Percentiles rank a stretch among this genome's conserved stretches.
Conservation (phyloP, 2,888 invertebrate species). For the Eristalis tenax region DNA sequence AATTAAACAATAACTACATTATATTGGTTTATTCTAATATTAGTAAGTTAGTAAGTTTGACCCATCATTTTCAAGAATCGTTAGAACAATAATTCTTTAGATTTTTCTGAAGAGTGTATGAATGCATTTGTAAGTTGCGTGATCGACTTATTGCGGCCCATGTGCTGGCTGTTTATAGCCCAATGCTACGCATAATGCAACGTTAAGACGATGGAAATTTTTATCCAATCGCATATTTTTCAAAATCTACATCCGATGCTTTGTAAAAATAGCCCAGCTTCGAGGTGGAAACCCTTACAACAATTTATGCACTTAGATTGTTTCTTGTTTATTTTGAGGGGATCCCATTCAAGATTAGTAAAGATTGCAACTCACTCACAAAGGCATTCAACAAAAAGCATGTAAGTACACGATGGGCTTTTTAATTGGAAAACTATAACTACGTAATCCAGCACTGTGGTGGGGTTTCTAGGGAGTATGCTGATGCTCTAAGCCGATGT, state of each 20-base stretch:
- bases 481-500: no score
- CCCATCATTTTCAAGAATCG: constrained; percentile 39
- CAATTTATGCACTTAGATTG: constrained; percentile 72
- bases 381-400: background rate
- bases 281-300: constrained; percentile 16
- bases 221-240: constrained; percentile 29
- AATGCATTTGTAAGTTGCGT: constrained; percentile 23
- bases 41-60: constrained; percentile 28
- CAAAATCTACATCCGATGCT: background rate
- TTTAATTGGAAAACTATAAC: constrained; percentile 37
- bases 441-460: no score
- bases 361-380: background rate
- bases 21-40: background rate
- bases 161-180: constrained; percentile 75
- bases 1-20: no score
- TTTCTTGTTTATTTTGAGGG: constrained; percentile 4
- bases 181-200: constrained; percentile 61
- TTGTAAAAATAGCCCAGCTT: no score
- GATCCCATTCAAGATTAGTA: constrained; percentile 9
- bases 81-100: constrained; percentile 31
- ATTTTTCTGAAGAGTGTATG: constrained; percentile 23
- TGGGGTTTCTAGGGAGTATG: no score
- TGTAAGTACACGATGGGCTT: background rate
- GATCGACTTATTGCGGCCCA: constrained; percentile 56
- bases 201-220: constrained; percentile 48